Base-by-base conservation (phyloP, 2,113 vertebrate species). In the Zeus faber region DNA sequence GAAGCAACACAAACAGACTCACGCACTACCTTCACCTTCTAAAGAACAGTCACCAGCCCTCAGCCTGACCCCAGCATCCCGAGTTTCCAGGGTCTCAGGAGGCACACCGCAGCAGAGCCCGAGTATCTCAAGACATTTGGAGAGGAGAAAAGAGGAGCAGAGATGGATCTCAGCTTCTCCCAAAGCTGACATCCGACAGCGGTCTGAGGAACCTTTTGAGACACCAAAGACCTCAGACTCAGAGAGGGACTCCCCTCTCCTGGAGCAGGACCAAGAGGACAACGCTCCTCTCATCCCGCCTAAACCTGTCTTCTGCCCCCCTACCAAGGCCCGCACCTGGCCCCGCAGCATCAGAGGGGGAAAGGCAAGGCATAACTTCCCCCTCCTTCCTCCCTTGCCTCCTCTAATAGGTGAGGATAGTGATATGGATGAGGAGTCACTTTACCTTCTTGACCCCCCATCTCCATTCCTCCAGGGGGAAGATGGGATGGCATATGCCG, bases 301-400 rank as follows among this genome's bases (percentile, higher is more conserved):
- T 11, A 90, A 84, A 66, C 88, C 89, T 10, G 69, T 89, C 14
- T 91, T 91, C 65, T 90, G 86, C 54, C 89, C 89, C 1, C 90
- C 90, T 2, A 89, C 90, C 25, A 90, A 90, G 48, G 80, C 90
- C 9, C 87, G 88, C 41, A 91, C 90, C 10, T 91, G 90, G 90
- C 90, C 90, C 21, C 90, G 89, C 22, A 68, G 85, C 61, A 69
- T 89, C 35, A 74, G 74, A n/a, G 76, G 84, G 25, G 82, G 82
- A 18, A 88, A 81, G 60, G 51, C 84, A 14, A 83, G 81, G 39
- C 84, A 84, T 58, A 86, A 91, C 68, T 77, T 88, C 37, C 83
- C 88, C 8, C 39, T 80, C 1, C 72, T 90, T 6, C 89, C 89
- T 2, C 89, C 90, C 41, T 49, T 91, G 56, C 90, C 90, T 16